phyloP scores from a whole-genome alignment of 2,113 vertebrate species.

The Turnix velox region DNA sequence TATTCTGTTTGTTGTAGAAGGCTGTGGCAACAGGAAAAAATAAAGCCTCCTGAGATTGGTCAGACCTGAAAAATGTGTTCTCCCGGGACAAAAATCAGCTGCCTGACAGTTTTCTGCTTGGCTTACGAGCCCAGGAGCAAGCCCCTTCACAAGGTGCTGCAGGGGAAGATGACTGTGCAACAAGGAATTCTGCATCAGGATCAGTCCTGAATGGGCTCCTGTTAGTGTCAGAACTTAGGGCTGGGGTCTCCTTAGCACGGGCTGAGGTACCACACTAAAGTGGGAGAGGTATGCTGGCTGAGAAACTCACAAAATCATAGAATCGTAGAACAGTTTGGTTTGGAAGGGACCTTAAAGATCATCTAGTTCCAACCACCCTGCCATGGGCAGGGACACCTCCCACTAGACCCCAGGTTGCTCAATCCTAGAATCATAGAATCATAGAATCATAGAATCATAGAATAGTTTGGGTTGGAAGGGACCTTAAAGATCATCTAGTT shows the following conservation, averaged over 20 bases:
- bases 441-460: too few relatives aligned
- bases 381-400: too few relatives aligned
- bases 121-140: neutral
- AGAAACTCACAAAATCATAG: neutral
- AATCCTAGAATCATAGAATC: too few relatives aligned
- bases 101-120: neutral
- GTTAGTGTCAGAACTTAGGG: neutral
- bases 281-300: neutral
- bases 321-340: too few relatives aligned
- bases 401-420: too few relatives aligned
- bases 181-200: neutral
- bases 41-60: neutral
- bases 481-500: too few relatives aligned
- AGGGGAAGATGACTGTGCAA: neutral
- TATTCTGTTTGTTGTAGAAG: neutral
- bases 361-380: too few relatives aligned
- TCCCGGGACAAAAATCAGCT: neutral
- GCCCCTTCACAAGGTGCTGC: neutral
- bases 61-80: neutral
- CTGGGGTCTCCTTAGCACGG: neutral
- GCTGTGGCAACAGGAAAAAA: neutral
- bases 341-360: too few relatives aligned
- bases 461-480: too few relatives aligned
- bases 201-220: rapidly evolving
- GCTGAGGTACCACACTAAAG: rapidly evolving